Evolutionary conservation across 2,797 vertebrate genomes (phyloP), one percentile per base, ranked within the genome.

Genomic region (Pseudopleuronectes americanus): DNA sequence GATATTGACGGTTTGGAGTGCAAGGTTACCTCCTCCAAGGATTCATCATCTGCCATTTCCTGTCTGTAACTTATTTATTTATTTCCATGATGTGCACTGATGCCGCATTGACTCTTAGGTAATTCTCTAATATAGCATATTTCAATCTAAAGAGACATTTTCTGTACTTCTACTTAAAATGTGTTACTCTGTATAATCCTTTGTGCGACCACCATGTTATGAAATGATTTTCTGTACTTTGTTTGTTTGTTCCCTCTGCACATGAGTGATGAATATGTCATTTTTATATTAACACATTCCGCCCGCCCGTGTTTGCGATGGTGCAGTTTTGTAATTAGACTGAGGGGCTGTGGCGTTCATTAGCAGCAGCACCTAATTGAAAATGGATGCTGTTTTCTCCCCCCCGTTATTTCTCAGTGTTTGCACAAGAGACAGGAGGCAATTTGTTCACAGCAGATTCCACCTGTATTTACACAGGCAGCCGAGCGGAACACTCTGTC

Each of bases 1-100:
- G 76, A 59, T 85, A 89, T 89, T 75, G 86, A 84, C 84, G 79
- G 80, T 80, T 80, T 86, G 80, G 84, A 88, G 84, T 84, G 85
- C 85, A 85, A 90, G 90, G 86, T 91, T 90, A 85, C 64, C 31
- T 71, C 71, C 85, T 76, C 77, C 9, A 36, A 78, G 84, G 83
- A 78, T 85, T 81, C 77, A 74, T 85, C 57, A 53, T 68, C 74
- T 72, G 63, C 76, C 79, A 86, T 83, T 89, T 92, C 88, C 90
- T 87, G 83, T 43, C 76, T 64, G 61, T 74, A 79, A 79, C 88
- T 71, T 70, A 74, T 87, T 89, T 84, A 86, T 85, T 21, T 45
- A 19, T 45, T 80, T 76, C 43, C 7, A 77, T 81, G 68, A 70
- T 69, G 43, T 38, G 22, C n/a, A 2, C 41, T 24, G 52, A 66